Evolutionary conservation across 2,888 invertebrate genomes (phyloP), one percentile per base, ranked within the genome.

Genomic region (Noctua comes): DNA sequence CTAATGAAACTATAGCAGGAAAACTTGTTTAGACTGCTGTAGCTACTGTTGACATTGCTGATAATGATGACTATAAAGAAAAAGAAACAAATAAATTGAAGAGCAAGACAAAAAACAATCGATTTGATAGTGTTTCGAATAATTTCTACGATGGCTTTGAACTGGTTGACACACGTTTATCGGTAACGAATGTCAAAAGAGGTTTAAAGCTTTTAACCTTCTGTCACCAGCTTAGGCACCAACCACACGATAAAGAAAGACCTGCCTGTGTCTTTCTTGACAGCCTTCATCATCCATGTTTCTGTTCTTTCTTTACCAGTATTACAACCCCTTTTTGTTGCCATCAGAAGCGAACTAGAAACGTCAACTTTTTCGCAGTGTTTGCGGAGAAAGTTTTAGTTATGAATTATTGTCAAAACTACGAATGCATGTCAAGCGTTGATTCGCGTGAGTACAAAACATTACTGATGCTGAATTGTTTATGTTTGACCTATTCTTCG

Each of bases 401-500:
- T 16, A 31, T 13, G 27, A 59, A 62, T 66, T 80, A 73, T 80
- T 79, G 57, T 72, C 68, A 54, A 71, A 76, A 57, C 24, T 70
- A 74, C 76, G 40, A 80, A 83, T 79, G 66, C 73, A 74, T 85
- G 74, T 73, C 74, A 79, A 79, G 62, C 62, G 36, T 66, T 59
- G 46, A 73, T 59, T 87, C 21, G 80, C 81, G 81, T 88, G 88
- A 51, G 75, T 27, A 57, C 57, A 18, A 43, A 68, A 59, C 69
- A 70, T 76, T 77, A 59, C 27, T 70, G 66, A 31, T 65, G 65
- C 51, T 71, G 36, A 72, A 79, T 70, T 70, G 59, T 79, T 82
- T 78, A 75, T 73, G 62, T 57, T 82, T 84, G 80, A 84, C 88
- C 87, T 80, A 77, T 80, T 82, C 73, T 68, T 68, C 65, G 31